phyloP scores from a whole-genome alignment of 1,140 invertebrate genomes.

The Bathynomus jamesi region DNA sequence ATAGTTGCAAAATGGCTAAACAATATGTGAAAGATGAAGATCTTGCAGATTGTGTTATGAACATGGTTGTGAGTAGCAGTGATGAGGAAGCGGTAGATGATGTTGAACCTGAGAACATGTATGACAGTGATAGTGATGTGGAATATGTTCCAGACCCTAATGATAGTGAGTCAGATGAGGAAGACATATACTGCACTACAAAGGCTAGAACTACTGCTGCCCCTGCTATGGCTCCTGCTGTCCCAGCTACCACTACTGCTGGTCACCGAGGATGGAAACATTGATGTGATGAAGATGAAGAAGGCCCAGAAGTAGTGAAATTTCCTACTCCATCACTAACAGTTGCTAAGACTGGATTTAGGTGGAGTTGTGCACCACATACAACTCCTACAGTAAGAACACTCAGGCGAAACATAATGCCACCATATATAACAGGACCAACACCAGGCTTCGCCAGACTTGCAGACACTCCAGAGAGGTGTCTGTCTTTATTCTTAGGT shows the following conservation, averaged over 20 bases:
- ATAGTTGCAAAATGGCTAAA: too few relatives aligned
- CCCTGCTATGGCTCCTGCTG: not conserved
- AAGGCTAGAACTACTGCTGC: not conserved
- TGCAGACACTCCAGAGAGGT: slow-evolving; percentile 2
- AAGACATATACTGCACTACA: not conserved
- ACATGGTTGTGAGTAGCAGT: too few relatives aligned
- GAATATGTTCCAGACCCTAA: not conserved
- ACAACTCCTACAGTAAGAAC: not conserved
- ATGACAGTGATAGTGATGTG: not conserved
- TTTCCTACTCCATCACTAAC: not conserved
- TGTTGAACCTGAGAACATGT: not conserved
- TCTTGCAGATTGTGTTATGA: too few relatives aligned
- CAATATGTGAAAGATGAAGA: too few relatives aligned
- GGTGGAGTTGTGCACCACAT: not conserved
- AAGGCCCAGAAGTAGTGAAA: not conserved
- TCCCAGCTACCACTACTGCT: not conserved
- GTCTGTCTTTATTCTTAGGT: slow-evolving; percentile 8
- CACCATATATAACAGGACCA: not conserved
- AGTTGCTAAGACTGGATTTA: not conserved
- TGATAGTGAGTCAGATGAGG: not conserved
- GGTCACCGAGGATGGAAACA: not conserved
- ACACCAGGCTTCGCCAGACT: not conserved
- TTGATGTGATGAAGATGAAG: not conserved
- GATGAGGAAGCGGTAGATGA: not conserved
- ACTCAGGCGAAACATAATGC: not conserved